Base-by-base conservation (phyloP, 64 coral and sea anemone genomes). In the Anthopleura sola region DNA sequence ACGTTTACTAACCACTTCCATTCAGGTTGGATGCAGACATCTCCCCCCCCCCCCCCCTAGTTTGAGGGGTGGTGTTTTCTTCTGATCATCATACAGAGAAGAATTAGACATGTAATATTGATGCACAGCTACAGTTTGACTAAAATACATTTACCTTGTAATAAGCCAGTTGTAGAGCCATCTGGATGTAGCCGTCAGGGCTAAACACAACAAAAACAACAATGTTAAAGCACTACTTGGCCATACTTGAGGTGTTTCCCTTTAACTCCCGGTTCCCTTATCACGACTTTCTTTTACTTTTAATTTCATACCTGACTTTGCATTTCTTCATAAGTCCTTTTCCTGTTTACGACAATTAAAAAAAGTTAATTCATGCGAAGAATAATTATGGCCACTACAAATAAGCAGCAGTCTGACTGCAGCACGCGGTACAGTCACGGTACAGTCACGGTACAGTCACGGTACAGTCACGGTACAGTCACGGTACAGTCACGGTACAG, bases 131-230 rank as follows among this genome's bases (percentile, higher is more conserved):
- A 68, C 5, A 29, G 62, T 80, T 5, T 21, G 19, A 80, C 3
- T 6, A 80, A 29, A 21, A 3, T 37, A 3, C 0, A 38, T 7
- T 55, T 54, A 98, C 95, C 88, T 91, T 94, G 34, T 86, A 98
- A 31, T 94, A 94, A 16, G 95, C 89, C 82, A 98, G 86, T 69
- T 98, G 95, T 76, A 91, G 78, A 57, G 62, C 86, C 82, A 98
- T 88, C 68, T 98, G 95, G 54, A 98, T 84, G 60, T 94, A 98
- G 16, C 89, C 95, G 87, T 98, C 95, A 60, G 95, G 95, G 74
- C 95, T 98, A 83, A 33, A 80, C 26, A 75, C 12, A 64, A 54
- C 11, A 82, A 80, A 57, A 26, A 37, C 58, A 62, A 0, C 21
- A 62, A 6, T 55, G 20, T 28, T 8, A 20, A 86, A 49, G 50